phyloP scores from a whole-genome alignment of 1,140 invertebrate genomes.

The Hyphantria cunea region DNA sequence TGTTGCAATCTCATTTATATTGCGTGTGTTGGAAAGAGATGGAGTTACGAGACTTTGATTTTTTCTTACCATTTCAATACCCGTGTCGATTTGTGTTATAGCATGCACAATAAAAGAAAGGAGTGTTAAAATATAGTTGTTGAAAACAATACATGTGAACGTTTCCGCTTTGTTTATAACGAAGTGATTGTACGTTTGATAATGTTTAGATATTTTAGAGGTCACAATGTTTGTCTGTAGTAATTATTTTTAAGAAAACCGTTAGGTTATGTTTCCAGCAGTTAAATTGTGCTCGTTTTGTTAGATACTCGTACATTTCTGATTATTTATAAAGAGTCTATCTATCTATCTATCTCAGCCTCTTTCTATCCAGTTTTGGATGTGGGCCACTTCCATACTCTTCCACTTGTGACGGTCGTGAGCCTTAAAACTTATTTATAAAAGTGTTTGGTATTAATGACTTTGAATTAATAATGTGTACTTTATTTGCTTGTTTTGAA shows the following conservation, averaged over 20 bases:
- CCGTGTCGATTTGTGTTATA: constrained; percentile 53
- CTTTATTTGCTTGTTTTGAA: too few relatives aligned
- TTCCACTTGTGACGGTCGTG: too few relatives aligned
- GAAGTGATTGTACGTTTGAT: constrained; percentile 1
- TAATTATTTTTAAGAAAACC: background rate
- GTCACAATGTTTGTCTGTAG: background rate
- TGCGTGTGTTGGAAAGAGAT: constrained; percentile 27
- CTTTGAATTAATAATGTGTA: too few relatives aligned
- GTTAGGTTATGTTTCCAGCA: too few relatives aligned
- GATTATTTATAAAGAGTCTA: too few relatives aligned
- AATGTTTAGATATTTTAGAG: constrained; percentile 11
- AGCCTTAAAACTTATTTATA: too few relatives aligned
- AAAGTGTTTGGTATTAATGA: too few relatives aligned
- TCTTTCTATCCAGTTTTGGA: too few relatives aligned
- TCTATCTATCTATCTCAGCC: too few relatives aligned
- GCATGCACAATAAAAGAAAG: constrained; percentile 39
- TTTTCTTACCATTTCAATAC: constrained; percentile 54
- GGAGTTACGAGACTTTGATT: constrained; percentile 33
- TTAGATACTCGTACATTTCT: too few relatives aligned
- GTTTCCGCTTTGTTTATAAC: constrained; percentile 36
- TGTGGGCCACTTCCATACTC: too few relatives aligned
- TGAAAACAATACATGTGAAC: constrained; percentile 42
- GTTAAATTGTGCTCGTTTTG: too few relatives aligned
- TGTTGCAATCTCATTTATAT: constrained; percentile 34
- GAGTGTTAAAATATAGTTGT: constrained; percentile 45